Evolutionary conservation across 2,797 vertebrate genomes (phyloP).

Genomic region (Periparus ater): DNA sequence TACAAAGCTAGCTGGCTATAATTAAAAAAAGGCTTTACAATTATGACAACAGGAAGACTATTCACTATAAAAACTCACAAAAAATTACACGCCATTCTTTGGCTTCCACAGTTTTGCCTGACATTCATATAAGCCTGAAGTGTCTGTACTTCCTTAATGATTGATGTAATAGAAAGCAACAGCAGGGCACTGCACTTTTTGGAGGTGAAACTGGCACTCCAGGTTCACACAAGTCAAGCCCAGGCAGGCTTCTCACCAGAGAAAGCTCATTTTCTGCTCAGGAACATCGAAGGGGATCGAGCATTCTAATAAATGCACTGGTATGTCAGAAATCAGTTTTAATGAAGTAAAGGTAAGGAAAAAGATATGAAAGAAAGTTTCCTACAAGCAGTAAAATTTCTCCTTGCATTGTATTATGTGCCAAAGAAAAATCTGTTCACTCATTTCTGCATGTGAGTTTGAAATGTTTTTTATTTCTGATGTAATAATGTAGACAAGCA

Average conservation of each 20-base stretch:
- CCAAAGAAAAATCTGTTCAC: not conserved
- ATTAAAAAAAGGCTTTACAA: not conserved
- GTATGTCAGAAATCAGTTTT: not conserved
- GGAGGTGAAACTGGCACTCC: not conserved
- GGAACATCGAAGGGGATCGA: not conserved
- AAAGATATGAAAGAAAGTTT: not conserved
- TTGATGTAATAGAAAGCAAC: not conserved
- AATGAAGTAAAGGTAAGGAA: not conserved
- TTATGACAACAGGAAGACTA: not conserved
- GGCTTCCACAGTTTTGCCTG: not conserved
- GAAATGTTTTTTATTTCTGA: not conserved
- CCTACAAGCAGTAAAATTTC: not conserved
- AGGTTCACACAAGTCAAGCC: not conserved
- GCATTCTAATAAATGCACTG: not conserved
- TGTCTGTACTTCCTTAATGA: not conserved
- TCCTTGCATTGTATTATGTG: not conserved
- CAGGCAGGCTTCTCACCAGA: not conserved
- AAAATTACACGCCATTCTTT: not conserved
- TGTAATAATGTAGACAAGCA: not conserved
- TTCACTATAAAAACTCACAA: not conserved
- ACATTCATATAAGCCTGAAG: not conserved
- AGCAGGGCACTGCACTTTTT: not conserved
- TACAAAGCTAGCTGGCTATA: not conserved
- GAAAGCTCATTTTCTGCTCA: not conserved
- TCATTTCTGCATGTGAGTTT: not conserved